These are phyloP conservation scores for Epistrophe eligans DNA, from an alignment of 2,888 invertebrate species.

Conservation along the genomic window DNA sequence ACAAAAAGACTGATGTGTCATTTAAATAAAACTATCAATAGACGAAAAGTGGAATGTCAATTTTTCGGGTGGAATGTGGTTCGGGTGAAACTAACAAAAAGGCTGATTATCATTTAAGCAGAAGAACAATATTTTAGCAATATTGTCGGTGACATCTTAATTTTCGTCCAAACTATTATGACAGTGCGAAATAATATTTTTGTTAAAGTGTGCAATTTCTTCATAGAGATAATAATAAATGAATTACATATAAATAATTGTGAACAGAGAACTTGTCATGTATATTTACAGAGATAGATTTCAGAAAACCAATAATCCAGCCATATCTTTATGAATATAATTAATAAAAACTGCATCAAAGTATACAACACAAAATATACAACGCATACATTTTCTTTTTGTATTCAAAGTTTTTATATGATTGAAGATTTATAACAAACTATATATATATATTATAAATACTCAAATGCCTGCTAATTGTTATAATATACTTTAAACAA, in stretches of 20 bases:
- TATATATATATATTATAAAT: conserved; percentile 76
- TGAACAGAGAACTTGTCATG: neutral
- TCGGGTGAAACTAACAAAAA: too few relatives aligned
- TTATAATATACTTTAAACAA: conserved; percentile 75
- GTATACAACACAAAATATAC: conserved; percentile 45
- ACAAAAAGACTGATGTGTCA: too few relatives aligned
- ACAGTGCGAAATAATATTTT: too few relatives aligned
- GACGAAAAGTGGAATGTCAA: too few relatives aligned
- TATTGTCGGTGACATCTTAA: too few relatives aligned
- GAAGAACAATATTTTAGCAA: too few relatives aligned
- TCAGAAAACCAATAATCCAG: neutral
- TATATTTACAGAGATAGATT: conserved; percentile 1
- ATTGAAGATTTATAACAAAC: conserved; percentile 77
- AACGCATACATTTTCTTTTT: conserved; percentile 56
- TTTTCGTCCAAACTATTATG: too few relatives aligned
- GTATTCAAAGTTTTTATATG: conserved; percentile 77
- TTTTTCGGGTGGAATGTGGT: too few relatives aligned
- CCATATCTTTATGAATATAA: neutral
- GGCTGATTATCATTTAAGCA: too few relatives aligned
- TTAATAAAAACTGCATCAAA: conserved; percentile 1
- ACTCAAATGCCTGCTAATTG: conserved; percentile 77
- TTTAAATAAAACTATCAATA: too few relatives aligned
- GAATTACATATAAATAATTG: neutral
- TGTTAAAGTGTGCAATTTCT: neutral
- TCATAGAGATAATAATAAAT: neutral